Base-by-base conservation (phyloP, 2,113 vertebrate species). In the Salvelinus fontinalis region DNA sequence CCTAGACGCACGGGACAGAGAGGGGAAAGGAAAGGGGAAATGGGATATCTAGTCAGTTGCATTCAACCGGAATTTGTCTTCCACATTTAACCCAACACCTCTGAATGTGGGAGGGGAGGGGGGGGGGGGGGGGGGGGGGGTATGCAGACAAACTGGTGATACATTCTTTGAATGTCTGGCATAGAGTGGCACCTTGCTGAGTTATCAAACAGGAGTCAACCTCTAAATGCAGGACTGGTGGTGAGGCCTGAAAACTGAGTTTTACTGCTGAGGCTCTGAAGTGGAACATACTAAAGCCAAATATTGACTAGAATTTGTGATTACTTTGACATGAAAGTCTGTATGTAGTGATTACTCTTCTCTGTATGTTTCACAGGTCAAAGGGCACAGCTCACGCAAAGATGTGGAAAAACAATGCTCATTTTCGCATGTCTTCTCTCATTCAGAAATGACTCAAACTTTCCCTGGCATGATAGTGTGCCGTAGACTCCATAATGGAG, bases 131-230 rank as follows among this genome's bases (percentile, higher is more conserved):
- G 24, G 14, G 39, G 8, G 68, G 39, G 29, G 5, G 34, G 1
- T 29, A 39, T 27, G 29, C 29, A 20, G 24, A 67, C 29, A 68
- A 5, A 39, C 14, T 67, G 31, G 2, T 67, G 66, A 13, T 20
- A 67, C 66, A 68, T 68, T 68, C 27, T 68, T n/a, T 68, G 67
- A 68, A 68, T 68, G 29, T 31, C 31, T 18, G 67, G 67, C 67
- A 68, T 68, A 39, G 14, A 67, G 2, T 31, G 65, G 64, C 64
- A 66, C 64, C 64, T 27, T 66, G 22, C 26, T 66, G 14, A 14
- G 26, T 22, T 14, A 22, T 64, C 3, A 64, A 64, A 64, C 26
- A 12, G 62, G 26, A 44, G 39, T 44, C 39, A 44, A 44, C 39
- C 39, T 44, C 9, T 44, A 44, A 9, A 44, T 11, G 39, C 39